Evolutionary conservation across 2,797 vertebrate species (phyloP).

Genomic region (Sebastes jordani): DNA sequence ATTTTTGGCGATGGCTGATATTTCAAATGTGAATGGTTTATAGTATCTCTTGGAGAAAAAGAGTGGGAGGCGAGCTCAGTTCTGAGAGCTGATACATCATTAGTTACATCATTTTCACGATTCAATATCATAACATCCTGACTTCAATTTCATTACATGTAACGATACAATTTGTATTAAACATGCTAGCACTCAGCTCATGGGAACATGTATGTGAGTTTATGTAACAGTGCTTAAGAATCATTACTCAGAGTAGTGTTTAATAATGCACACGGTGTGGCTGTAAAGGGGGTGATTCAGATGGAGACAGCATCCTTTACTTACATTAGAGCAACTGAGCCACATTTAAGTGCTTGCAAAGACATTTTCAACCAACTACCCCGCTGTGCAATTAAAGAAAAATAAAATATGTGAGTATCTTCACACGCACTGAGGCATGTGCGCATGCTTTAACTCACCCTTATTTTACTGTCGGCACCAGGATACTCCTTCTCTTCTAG

Average conservation of each 20-base stretch:
- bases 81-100: not conserved
- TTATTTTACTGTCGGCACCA: slow-evolving; percentile 91
- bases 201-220: not conserved
- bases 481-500: slow-evolving; percentile 98
- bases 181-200: not conserved
- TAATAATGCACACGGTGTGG: slow-evolving; percentile 20
- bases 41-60: not conserved
- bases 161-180: not conserved
- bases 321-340: not conserved
- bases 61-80: not conserved
- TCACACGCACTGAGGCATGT: not conserved
- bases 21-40: slow-evolving; percentile 2
- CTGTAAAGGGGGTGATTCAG: not conserved
- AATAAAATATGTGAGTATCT: not conserved
- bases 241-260: slow-evolving; percentile 2
- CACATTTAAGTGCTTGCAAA: slow-evolving; percentile 1
- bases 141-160: not conserved
- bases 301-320: not conserved
- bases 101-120: not conserved
- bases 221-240: not conserved
- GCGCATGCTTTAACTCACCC: slow-evolving; percentile 58
- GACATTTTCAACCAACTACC: not conserved
- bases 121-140: not conserved
- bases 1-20: not conserved
- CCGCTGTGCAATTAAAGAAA: not conserved